phyloP scores from a whole-genome alignment of 2,888 invertebrate species.

The Halocaridina rubra region DNA sequence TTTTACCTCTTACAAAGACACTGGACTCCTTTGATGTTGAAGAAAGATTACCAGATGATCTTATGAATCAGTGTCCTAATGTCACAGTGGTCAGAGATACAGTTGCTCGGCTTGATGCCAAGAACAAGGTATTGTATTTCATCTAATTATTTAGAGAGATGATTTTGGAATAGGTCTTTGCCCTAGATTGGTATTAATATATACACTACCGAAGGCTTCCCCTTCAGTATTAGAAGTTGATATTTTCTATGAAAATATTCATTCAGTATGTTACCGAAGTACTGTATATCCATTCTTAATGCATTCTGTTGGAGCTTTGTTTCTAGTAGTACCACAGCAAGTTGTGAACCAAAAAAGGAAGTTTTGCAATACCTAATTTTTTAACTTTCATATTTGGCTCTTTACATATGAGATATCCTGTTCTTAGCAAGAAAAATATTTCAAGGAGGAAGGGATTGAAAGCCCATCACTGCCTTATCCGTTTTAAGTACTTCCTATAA shows the following conservation, averaged over 20 bases:
- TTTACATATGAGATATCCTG: too few relatives aligned
- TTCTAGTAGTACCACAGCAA: too few relatives aligned
- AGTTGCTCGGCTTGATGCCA: conserved; percentile 67
- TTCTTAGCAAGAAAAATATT: too few relatives aligned
- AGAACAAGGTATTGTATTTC: conserved; percentile 67
- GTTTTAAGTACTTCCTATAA: too few relatives aligned
- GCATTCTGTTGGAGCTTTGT: not conserved
- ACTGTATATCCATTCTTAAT: not conserved
- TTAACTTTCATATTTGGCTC: too few relatives aligned
- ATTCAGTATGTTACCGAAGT: not conserved
- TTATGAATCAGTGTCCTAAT: conserved; percentile 76
- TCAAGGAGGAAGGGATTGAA: too few relatives aligned
- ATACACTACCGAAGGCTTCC: not conserved
- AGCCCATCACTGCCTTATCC: too few relatives aligned
- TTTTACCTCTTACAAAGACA: conserved; percentile 84
- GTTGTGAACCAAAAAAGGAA: too few relatives aligned
- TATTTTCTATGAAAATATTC: not conserved
- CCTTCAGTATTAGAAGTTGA: not conserved
- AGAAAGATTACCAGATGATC: conserved; percentile 76
- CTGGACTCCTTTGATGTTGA: conserved; percentile 87
- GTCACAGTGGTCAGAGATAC: conserved; percentile 74
- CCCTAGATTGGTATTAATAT: not conserved
- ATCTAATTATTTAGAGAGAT: not conserved
- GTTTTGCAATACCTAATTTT: too few relatives aligned
- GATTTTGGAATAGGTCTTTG: not conserved